phyloP scores from a whole-genome alignment of 2,113 vertebrate species.

The Gnathonemus longibarbis region DNA sequence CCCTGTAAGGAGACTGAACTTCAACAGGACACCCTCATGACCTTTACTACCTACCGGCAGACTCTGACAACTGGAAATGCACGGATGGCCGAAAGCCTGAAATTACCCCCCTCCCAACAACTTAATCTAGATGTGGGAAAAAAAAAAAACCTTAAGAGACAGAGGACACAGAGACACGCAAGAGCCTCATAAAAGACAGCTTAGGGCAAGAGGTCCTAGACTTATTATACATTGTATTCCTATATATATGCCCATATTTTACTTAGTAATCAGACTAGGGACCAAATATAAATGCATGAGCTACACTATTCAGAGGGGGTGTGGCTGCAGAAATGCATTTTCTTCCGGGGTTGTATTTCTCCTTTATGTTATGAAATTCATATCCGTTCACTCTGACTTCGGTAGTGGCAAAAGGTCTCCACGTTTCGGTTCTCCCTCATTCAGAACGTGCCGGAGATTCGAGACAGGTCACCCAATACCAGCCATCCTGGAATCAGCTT shows the following conservation, averaged over 20 bases:
- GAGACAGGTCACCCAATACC: not conserved
- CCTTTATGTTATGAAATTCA: not conserved
- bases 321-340: constrained; percentile 2
- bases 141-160: not conserved
- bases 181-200: not conserved
- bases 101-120: not conserved
- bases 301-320: not conserved
- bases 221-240: not conserved
- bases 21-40: not conserved
- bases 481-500: not conserved
- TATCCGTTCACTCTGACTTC: not conserved
- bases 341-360: not conserved
- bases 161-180: not conserved
- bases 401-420: not conserved
- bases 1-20: not conserved
- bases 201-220: not conserved
- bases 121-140: not conserved
- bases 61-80: not conserved
- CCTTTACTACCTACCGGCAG: not conserved
- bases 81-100: not conserved
- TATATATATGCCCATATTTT: not conserved
- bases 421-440: not conserved
- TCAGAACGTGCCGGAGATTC: not conserved
- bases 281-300: not conserved
- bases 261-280: not conserved